Base-by-base conservation (phyloP, 2,113 vertebrate genomes). In the Campylorhamphus procurvoides region DNA sequence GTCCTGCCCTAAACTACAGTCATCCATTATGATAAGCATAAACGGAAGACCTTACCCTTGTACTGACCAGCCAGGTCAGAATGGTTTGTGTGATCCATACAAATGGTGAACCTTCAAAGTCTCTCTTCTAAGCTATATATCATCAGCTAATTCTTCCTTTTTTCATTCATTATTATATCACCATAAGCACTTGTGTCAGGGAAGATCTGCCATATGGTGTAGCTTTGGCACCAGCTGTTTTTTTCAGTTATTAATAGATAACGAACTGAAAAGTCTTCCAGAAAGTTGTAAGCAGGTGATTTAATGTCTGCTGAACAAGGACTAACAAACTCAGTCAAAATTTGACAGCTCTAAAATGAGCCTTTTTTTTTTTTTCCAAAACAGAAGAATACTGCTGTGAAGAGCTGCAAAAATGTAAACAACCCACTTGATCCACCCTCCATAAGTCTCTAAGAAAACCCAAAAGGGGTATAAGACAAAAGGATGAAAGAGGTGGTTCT, bases 161-260 rank as follows among this genome's bases (percentile, higher is more conserved):
- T 96, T 83, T 83, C 67, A 77, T 85, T 91, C 71, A 79, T 93
- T 94, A 68, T 91, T 89, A 5, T 60, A 59, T 59, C 60, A 60
- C 33, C n/a, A 33, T 60, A 56, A 93, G 24, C 58, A 62, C 23
- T 91, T 8, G 6, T 91, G 58, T 90, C 71, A 55, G 33, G 62
- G 23, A 87, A 58, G 63, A 52, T 82, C n/a, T 64, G 55, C 62
- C 91, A 89, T 89, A 85, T 76, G 62, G 44, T 44, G 12, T 62
- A 66, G 37, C 40, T 76, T 87, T 91, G 71, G 23, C 67, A 95
- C 37, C 74, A 89, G 66, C 58, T 87, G 71, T 31, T 93, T 93
- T 92, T 89, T 79, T 53, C 25, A 29, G 52, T 76, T 89, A 91
- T 83, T 95, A 91, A 85, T 83, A 89, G 67, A 66, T 73, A 83